Conservation (phyloP, 2,113 vertebrate species). For the Ibidorhyncha struthersii region DNA sequence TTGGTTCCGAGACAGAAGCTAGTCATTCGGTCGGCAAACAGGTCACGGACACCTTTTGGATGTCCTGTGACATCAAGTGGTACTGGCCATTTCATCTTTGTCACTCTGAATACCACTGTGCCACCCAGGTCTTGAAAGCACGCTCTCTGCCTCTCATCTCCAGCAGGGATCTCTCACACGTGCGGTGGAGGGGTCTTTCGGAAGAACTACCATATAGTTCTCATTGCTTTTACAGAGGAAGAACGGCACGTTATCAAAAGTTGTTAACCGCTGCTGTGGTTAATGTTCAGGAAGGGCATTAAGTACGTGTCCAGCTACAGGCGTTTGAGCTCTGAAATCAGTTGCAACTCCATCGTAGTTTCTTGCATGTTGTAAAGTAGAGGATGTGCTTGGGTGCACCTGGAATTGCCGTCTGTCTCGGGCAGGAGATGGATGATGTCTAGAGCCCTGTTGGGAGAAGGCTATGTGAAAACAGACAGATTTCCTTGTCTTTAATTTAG, state of each 20-base stretch:
- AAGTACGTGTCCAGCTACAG: not conserved
- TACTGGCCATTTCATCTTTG: not conserved
- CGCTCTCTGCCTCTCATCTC: not conserved
- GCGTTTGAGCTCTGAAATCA: not conserved
- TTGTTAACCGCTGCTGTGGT: not conserved
- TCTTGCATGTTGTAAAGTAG: not conserved
- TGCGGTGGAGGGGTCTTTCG: accelerated
- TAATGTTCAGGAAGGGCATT: not conserved
- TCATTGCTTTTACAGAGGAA: not conserved
- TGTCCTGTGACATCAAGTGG: no score
- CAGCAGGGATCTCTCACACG: not conserved
- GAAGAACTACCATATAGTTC: not conserved
- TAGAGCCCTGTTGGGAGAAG: not conserved
- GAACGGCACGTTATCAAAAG: not conserved
- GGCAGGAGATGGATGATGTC: not conserved
- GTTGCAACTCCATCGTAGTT: not conserved
- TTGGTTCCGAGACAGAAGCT: no score
- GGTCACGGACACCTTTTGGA: no score
- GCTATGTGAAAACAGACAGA: not conserved
- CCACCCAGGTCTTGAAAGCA: no score
- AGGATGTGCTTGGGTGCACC: not conserved
- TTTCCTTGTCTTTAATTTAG: not conserved
- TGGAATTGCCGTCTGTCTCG: not conserved
- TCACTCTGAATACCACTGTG: accelerated
- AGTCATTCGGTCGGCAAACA: not conserved